Conservation (phyloP, 2,888 invertebrate genomes). For the Exephanes ischioxanthus region DNA sequence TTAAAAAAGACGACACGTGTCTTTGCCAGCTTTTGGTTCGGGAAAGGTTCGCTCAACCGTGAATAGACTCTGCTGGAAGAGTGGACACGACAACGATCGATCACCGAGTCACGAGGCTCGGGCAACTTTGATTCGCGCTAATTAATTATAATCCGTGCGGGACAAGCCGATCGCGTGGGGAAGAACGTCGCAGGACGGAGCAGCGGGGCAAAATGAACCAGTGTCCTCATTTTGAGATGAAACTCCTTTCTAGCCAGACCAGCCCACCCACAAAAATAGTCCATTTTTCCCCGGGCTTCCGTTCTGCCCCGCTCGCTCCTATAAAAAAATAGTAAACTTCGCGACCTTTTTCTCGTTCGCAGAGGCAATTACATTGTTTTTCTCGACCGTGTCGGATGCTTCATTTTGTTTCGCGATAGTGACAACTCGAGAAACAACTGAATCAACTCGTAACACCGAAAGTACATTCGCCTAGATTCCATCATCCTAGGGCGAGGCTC, state of each 20-base stretch:
- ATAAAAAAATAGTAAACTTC: too few relatives aligned
- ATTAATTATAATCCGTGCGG: background rate
- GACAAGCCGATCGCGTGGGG: background rate
- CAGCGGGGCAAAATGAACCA: too few relatives aligned
- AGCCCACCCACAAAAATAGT: too few relatives aligned
- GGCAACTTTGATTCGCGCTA: background rate
- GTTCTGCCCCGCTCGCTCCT: too few relatives aligned
- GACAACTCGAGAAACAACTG: too few relatives aligned
- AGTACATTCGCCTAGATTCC: slow-evolving; percentile 3
- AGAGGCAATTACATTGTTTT: too few relatives aligned
- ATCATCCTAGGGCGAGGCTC: background rate
- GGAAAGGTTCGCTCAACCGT: background rate
- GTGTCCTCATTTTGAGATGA: too few relatives aligned
- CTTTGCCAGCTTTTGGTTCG: background rate
- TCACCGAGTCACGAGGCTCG: background rate
- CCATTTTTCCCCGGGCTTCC: too few relatives aligned
- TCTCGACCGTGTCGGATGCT: too few relatives aligned
- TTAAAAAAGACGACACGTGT: slow-evolving; percentile 54
- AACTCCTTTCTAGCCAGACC: too few relatives aligned
- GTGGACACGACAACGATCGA: background rate
- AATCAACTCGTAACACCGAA: background rate
- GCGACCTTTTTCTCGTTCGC: too few relatives aligned
- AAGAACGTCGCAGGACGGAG: background rate
- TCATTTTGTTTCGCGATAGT: too few relatives aligned
- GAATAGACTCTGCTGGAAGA: background rate